Base-by-base conservation (phyloP, 1,140 invertebrate species). In the Neodiprion fabricii region DNA sequence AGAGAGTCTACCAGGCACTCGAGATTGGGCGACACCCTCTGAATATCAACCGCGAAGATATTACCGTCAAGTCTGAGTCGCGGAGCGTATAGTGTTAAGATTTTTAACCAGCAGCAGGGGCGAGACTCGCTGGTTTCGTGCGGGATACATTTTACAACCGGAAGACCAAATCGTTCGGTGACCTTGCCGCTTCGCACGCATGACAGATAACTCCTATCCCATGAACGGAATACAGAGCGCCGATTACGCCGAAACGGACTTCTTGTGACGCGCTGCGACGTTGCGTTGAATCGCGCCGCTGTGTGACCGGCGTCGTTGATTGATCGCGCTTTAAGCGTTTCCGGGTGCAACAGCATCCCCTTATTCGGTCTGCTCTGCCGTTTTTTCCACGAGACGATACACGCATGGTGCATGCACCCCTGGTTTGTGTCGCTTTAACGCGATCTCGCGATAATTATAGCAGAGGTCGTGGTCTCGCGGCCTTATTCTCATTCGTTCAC, bases 11-110 rank as follows among this genome's bases (percentile, higher is more conserved):
- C 71, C 17, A 75, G 73, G 67, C 75, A 71, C 47, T 76, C 65
- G 67, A 79, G 75, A 79, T 80, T 77, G 78, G 70, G 40, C 69
- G 78, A 81, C 82, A 74, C 79, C 78, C 70, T 76, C 70, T 79
- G 80, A 82, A 84, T 83, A 82, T 77, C 77, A 79, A 81, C 70
- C 48, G 67, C 10, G 40, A 47, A 69, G 67, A 69, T 69, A 69
- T 69, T 69, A 69, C 40, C 21, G 21, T 69, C 53, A 17, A 17
- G 53, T 61, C 11, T 61, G 11, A 61, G 5, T 9, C 53, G 5
- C 28, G 28, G 11, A 9, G n/a, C 53, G 28, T 40, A 40, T 61
- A 4, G 5, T 61, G 53, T 61, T 61, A 61, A 61, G 53, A 61
- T 61, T 61, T 61, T 61, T 61, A 61, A 61, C 53, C 53, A 14